These are phyloP conservation scores for Rhogogaster chlorosoma DNA, from an alignment of 2,888 invertebrate species.

Conservation along the genomic window DNA sequence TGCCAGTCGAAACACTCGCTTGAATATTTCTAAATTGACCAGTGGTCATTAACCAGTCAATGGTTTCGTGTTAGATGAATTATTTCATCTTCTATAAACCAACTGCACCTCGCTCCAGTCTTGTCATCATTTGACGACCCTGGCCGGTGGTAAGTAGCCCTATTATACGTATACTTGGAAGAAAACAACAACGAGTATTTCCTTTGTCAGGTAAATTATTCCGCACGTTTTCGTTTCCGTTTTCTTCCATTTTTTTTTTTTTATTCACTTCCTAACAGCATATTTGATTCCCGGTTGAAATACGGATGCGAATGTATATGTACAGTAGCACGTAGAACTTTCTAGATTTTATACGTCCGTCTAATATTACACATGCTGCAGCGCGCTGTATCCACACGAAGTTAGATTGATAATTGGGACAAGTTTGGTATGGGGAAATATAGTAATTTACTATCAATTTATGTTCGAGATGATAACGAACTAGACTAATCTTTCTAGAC, in stretches of 20 bases:
- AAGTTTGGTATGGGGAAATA: background rate
- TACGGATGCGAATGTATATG: background rate
- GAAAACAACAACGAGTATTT: background rate
- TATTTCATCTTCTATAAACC: conserved; percentile 20
- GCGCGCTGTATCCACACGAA: background rate
- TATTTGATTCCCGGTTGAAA: background rate
- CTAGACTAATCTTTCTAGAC: background rate
- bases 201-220: background rate
- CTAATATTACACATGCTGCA: background rate
- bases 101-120: conserved; percentile 44
- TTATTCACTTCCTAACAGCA: no score
- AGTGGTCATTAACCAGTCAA: conserved; percentile 29
- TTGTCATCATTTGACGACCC: conserved; percentile 50
- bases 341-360: background rate
- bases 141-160: conserved; percentile 34
- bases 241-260: no score
- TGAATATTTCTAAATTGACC: conserved; percentile 43
- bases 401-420: background rate
- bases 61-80: conserved; percentile 40
- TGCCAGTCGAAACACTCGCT: conserved; percentile 44
- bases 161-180: background rate
- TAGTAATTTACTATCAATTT: background rate
- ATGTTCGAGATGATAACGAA: background rate
- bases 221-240: background rate
- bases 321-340: background rate